Conservation (phyloP, 2,888 invertebrate genomes). For the Mactromeris polynyma region DNA sequence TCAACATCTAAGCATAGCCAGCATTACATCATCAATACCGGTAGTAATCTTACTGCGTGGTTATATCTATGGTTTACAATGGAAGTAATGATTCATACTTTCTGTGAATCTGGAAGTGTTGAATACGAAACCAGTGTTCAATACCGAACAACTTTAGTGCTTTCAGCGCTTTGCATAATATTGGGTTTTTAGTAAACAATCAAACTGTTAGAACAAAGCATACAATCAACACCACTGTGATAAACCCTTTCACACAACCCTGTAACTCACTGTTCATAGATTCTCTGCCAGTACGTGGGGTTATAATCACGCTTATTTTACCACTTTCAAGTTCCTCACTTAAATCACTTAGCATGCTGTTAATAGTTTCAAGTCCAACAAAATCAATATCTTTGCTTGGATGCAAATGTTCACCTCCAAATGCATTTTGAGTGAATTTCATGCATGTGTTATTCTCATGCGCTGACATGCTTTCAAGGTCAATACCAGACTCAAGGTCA, state of each 20-base stretch:
- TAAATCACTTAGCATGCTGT: constrained; percentile 48
- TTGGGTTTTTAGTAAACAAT: no score
- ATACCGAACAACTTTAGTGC: no score
- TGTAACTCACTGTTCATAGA: neutral
- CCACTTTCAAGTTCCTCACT: constrained; percentile 26
- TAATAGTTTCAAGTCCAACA: constrained; percentile 25
- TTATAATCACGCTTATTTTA: constrained; percentile 57
- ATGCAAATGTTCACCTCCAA: neutral
- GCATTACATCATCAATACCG: no score
- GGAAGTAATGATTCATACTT: no score
- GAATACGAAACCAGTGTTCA: no score
- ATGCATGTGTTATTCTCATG: constrained; percentile 34
- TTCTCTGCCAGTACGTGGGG: constrained; percentile 47
- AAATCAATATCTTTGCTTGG: neutral
- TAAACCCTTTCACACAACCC: neutral
- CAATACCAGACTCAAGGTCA: constrained; percentile 33
- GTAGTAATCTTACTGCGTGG: no score
- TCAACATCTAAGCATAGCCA: no score
- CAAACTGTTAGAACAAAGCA: neutral
- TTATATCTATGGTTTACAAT: no score
- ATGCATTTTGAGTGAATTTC: neutral
- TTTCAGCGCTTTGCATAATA: no score
- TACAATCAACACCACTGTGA: neutral
- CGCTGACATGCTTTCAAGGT: constrained; percentile 40
- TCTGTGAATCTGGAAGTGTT: no score